Evolutionary conservation across 2,113 vertebrate species (phyloP).

Genomic region (Manacus vitellinus): DNA sequence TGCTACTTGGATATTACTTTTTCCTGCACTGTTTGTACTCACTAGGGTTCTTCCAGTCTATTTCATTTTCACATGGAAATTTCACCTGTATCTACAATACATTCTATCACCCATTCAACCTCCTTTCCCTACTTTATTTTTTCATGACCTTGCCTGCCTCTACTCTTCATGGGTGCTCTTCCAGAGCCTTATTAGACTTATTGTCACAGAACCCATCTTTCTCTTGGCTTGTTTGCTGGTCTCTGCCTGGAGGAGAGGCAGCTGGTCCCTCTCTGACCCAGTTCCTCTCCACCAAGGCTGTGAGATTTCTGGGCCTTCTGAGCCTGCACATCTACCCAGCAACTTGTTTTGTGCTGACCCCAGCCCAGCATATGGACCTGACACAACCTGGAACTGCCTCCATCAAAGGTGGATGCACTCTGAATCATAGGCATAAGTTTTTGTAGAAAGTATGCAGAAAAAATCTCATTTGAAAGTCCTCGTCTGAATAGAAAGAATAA

Average conservation of each 20-base stretch:
- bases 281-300: neutral
- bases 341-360: neutral
- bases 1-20: neutral
- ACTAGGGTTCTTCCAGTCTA: neutral
- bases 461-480: neutral
- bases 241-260: neutral
- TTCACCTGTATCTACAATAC: neutral
- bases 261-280: neutral
- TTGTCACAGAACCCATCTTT: neutral
- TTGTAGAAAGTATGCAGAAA: neutral
- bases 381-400: neutral
- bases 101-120: neutral
- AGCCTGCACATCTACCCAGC: neutral
- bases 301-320: accelerated
- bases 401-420: neutral
- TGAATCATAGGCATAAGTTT: accelerated
- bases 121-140: neutral
- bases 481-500: neutral
- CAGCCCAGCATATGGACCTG: neutral
- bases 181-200: neutral
- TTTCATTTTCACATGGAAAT: neutral
- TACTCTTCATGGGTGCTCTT: neutral
- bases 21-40: neutral
- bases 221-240: neutral
- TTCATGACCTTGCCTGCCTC: neutral